phyloP scores from a whole-genome alignment of 1,140 invertebrate genomes.

The Drosophila tani region DNA sequence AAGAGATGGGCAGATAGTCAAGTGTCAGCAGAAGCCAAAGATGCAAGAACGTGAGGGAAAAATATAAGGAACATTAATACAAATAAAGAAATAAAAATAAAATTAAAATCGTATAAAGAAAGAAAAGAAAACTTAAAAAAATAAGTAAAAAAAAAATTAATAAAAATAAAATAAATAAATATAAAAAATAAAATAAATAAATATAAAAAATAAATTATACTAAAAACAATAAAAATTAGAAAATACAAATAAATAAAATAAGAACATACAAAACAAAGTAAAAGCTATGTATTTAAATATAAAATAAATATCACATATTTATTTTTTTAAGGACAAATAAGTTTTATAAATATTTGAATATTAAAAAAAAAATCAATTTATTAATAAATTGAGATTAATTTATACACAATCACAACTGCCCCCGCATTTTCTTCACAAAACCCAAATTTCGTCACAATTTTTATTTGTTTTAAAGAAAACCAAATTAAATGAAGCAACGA shows the following conservation, averaged over 20 bases:
- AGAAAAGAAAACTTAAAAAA: neutral
- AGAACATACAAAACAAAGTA: neutral
- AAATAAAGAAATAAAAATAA: neutral
- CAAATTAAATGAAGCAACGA: conserved; percentile 39
- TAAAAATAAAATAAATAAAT: too few relatives aligned
- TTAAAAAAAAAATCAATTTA: neutral
- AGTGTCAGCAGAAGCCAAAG: conserved; percentile 19
- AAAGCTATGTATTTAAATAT: neutral
- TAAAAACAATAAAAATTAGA: too few relatives aligned
- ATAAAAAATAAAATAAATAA: too few relatives aligned
- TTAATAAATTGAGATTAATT: too few relatives aligned
- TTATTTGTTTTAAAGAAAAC: conserved; percentile 35
- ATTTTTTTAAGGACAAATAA: too few relatives aligned
- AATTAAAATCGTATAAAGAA: neutral
- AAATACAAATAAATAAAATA: neutral
- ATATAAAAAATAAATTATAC: too few relatives aligned
- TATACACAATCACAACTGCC: too few relatives aligned
- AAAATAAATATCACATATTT: neutral
- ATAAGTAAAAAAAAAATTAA: neutral
- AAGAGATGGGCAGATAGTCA: conserved; percentile 15
- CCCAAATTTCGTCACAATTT: conserved; percentile 18
- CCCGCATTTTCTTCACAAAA: conserved; percentile 8
- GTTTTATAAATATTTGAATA: neutral
- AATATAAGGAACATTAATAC: neutral
- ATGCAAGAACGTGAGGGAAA: neutral